Evolutionary conservation across 2,113 vertebrate species (phyloP).

Genomic region (Mionectes macconnelli): DNA sequence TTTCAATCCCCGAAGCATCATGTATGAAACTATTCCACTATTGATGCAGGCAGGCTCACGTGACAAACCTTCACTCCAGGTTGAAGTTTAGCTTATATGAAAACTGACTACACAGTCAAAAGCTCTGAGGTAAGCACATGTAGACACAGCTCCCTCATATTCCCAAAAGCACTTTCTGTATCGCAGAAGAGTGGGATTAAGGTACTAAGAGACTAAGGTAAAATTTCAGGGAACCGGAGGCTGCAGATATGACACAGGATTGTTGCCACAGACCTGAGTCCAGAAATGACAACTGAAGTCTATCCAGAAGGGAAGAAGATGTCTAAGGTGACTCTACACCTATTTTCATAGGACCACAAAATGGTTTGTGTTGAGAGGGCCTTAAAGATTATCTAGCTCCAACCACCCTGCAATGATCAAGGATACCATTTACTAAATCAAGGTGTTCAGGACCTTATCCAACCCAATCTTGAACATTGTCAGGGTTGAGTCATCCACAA

Average conservation of each 20-base stretch:
- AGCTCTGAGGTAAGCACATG: background rate
- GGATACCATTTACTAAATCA: background rate
- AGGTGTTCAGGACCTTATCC: background rate
- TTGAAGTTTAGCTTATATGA: background rate
- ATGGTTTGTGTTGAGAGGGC: background rate
- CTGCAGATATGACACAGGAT: fast-evolving
- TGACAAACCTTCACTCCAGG: background rate
- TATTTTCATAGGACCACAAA: background rate
- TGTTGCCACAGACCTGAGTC: background rate
- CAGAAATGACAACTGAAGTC: background rate
- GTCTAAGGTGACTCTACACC: background rate
- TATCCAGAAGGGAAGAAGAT: background rate
- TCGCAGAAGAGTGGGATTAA: background rate
- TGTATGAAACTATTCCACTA: background rate
- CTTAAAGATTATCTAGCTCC: background rate
- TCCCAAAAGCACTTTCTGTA: background rate
- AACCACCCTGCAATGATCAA: background rate
- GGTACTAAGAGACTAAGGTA: background rate
- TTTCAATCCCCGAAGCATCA: background rate
- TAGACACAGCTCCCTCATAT: background rate
- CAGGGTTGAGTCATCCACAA: background rate
- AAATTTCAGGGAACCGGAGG: background rate
- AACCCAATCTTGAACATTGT: background rate
- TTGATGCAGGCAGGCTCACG: background rate
- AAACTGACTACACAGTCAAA: background rate